Base-by-base conservation (phyloP, 2,113 vertebrate species). In the Hippocampus barbouri region DNA sequence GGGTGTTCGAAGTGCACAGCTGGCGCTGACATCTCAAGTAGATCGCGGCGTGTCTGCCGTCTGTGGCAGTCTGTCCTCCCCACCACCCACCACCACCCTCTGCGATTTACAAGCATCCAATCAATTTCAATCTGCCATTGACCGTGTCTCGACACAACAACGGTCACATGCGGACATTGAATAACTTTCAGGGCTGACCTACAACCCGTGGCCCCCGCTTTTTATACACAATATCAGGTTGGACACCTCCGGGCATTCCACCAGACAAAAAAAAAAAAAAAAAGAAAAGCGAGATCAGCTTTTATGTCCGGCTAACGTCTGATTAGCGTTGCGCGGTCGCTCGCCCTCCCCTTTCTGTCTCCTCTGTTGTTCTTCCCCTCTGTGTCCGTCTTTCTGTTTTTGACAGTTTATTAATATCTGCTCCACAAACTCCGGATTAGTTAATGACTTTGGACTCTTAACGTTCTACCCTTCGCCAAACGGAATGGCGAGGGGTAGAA, bases 71-170 rank as follows among this genome's bases (percentile, higher is more conserved):
- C 30, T 34, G 5, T 1, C 30, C 34, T 5, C 5, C 34, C 34
- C 62, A 9, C 0, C 68, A 67, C 68, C 61, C 8, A 21, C 20
- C 0, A 78, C 73, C 76, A 57, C 79, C 81, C 72, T 53, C 64
- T 21, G 70, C 83, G 88, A 87, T 89, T 87, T 86, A 83, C 75
- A 77, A 84, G 76, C 80, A 56, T 65, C 78, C 78, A 85, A 89
- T 93, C 86, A 92, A 89, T 92, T 91, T 86, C 74, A 89, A 72
- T 79, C 79, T 69, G 61, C 63, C 85, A 89, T 91, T 88, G 89
- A 89, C 81, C 51, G 34, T 10, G 60, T 81, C 83, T 87, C 68
- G 66, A 82, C 79, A 73, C 64, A 79, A 85, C 89, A 87, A 90
- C 87, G 90, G 81, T 83, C 71, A 60, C 64, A 73, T 82, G 82